A percentile compares a stretch with the other conserved stretches of the same genome.
Conservation (phyloP, 2,113 vertebrate species). For the Micromys minutus region DNA sequence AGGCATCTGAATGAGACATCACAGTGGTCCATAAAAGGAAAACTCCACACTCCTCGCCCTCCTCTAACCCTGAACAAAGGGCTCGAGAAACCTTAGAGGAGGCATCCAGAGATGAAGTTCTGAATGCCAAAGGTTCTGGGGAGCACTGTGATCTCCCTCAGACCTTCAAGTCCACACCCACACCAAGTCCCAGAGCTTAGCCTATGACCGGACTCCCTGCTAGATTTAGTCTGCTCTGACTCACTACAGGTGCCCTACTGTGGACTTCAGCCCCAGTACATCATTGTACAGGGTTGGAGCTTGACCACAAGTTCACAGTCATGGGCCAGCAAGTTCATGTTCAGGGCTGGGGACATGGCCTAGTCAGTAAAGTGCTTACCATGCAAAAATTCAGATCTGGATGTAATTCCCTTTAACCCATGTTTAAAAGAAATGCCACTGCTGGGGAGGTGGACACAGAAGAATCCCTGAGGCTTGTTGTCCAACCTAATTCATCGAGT, state of each 20-base stretch:
- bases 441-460: not conserved
- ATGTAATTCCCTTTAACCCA: too few relatives aligned
- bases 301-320: not conserved
- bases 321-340: not conserved
- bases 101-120: rapidly evolving
- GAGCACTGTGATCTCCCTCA: rapidly evolving
- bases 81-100: not conserved
- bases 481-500: not conserved
- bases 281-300: not conserved
- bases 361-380: not conserved
- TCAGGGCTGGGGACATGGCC: not conserved
- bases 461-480: not conserved
- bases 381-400: too few relatives aligned
- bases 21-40: too few relatives aligned
- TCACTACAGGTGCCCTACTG: not conserved
- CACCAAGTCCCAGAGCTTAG: too few relatives aligned
- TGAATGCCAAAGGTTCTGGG: rapidly evolving
- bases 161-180: rapidly evolving
- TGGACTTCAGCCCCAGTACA: not conserved
- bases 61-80: too few relatives aligned
- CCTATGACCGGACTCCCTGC: not conserved
- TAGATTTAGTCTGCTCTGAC: not conserved
- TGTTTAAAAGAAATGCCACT: not conserved
- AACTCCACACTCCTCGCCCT: rapidly evolving
- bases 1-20: not conserved